Evolutionary conservation across 1,140 invertebrate species (phyloP).

Genomic region (Saccostrea echinata): DNA sequence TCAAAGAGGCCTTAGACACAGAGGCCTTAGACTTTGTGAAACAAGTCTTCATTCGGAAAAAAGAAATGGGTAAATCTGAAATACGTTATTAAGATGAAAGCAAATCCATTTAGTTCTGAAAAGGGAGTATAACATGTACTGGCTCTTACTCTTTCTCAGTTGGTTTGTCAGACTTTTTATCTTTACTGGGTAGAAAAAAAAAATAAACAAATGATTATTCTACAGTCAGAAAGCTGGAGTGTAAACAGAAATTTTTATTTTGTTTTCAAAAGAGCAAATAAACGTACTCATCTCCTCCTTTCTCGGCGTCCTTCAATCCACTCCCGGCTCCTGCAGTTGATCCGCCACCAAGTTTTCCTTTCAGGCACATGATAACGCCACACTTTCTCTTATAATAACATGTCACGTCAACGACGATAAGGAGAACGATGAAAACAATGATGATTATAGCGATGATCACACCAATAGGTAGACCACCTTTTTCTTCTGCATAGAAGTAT

Average conservation of each 20-base stretch:
- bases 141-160: background rate
- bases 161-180: conserved; percentile 9
- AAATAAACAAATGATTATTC: background rate
- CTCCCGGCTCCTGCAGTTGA: conserved; percentile 6
- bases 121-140: conserved; percentile 12
- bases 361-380: conserved; percentile 35
- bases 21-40: no score
- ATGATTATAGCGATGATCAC: conserved; percentile 43
- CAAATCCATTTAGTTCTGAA: no score
- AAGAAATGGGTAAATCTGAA: no score
- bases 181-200: background rate
- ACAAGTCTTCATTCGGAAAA: no score
- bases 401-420: conserved; percentile 40
- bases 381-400: conserved; percentile 30
- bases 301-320: background rate
- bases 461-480: conserved; percentile 28
- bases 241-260: no score
- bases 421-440: conserved; percentile 41
- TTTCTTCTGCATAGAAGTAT: background rate
- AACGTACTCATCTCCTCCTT: conserved; percentile 38
- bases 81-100: no score
- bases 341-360: conserved; percentile 1
- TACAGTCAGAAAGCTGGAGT: no score
- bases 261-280: background rate
- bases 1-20: no score